Base-by-base conservation (phyloP, 1,140 invertebrate genomes). In the Conus ventricosus region DNA sequence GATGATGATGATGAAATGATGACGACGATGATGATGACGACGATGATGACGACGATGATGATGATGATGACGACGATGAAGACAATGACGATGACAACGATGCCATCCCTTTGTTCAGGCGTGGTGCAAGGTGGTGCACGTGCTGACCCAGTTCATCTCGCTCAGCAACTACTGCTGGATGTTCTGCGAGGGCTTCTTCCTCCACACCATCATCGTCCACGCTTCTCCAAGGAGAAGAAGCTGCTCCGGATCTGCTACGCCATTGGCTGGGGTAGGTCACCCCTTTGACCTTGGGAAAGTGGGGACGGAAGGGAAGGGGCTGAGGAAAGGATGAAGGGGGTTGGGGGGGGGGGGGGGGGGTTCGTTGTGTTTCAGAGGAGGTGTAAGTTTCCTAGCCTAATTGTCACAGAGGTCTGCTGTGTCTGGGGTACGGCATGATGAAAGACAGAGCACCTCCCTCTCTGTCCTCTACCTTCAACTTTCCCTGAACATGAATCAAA, bases 151-250 rank as follows among this genome's bases (percentile, higher is more conserved):
- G 92, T 99, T 98, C 94, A 98, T 98, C 90, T 96, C 99, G 82
- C 96, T 99, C 57, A 98, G 97, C 87, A 99, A 98, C 96, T 99
- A 99, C 95, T 97, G 98, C 88, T 99, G 98, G 98, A 95, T 95
- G 95, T 95, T 95, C 84, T 95, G 94, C 84, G 95, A 95, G 88
- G 98, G 98, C 0, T 96, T 99, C 82, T 99, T 99, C 95, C 96
- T 99, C 75, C 98, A 99, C 94, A 99, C 98, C 0, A 96, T 99
- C 78, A 96, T 99, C 0, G 98, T 99, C 1, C 97, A 97, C 82
- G 97, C 98, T 99, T 99, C 95, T 97, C 98, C 27, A 97, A 97
- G 8, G 98, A 99, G 94, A 97, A 97, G 86, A 96, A 97, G 89
- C 96, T 99, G 39, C 96, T 99, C 60, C 97, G 97, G 91, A 97